phyloP scores from a whole-genome alignment of 1,140 invertebrate species.

The Cherax destructor region DNA sequence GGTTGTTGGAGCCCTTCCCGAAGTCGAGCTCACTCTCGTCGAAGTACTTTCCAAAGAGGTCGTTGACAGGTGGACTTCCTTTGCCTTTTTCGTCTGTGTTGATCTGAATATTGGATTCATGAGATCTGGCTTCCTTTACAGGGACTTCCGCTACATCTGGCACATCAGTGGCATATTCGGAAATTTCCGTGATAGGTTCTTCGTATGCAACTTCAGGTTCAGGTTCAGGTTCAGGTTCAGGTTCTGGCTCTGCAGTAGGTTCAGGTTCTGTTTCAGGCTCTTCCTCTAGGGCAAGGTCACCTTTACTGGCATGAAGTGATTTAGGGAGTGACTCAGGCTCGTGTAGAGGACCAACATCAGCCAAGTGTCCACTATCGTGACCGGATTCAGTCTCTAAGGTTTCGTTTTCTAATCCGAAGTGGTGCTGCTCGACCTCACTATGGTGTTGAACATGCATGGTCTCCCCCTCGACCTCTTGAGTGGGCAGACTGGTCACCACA shows the following conservation, averaged over 20 bases:
- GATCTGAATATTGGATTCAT: slow-evolving; percentile 15
- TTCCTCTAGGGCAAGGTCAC: not conserved
- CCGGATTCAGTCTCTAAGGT: not conserved
- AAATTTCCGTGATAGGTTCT: not conserved
- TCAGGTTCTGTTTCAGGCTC: slow-evolving; percentile 14
- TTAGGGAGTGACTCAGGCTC: not conserved
- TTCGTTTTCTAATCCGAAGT: slow-evolving; percentile 8
- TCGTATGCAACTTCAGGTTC: not conserved
- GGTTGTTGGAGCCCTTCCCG: slow-evolving; percentile 1
- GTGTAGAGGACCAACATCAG: not conserved
- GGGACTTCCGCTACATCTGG: not conserved
- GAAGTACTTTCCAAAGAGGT: slow-evolving; percentile 64
- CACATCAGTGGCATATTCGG: not conserved
- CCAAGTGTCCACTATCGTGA: not conserved
- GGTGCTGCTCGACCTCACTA: not conserved
- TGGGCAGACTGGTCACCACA: not conserved
- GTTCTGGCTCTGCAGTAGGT: slow-evolving; percentile 8
- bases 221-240: slow-evolving; percentile 19
- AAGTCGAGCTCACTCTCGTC: slow-evolving; percentile 48
- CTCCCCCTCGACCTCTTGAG: not conserved
- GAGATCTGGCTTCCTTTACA: not conserved
- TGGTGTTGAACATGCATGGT: slow-evolving; percentile 13
- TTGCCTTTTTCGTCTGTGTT: slow-evolving; percentile 17
- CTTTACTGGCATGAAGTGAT: not conserved
- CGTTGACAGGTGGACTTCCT: slow-evolving; percentile 39